Evolutionary conservation across 2,113 vertebrate species (phyloP).

Genomic region (Nycticryphes semicollaris): DNA sequence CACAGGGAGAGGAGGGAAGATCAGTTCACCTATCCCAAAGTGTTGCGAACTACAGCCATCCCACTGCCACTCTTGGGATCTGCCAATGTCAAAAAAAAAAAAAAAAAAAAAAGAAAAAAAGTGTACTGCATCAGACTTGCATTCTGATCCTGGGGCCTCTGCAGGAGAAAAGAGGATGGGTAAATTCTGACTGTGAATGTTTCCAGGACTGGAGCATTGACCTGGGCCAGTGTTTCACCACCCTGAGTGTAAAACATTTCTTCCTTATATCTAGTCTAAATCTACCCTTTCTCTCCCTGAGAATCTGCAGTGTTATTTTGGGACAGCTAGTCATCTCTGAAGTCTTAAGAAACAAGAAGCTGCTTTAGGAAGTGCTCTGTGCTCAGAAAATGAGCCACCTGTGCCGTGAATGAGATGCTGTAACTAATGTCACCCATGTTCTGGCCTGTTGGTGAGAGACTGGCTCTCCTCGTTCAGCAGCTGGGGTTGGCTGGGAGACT

Average conservation of each 20-base stretch:
- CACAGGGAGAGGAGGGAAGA: neutral
- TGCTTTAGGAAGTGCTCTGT: neutral
- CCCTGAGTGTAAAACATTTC: neutral
- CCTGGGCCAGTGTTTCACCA: neutral
- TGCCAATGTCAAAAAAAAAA: neutral
- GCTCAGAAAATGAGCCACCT: neutral
- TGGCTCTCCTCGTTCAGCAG: neutral
- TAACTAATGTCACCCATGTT: neutral
- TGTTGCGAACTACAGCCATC: neutral
- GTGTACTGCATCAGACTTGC: neutral
- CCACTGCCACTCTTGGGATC: neutral
- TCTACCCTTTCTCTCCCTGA: neutral
- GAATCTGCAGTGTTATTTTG: neutral
- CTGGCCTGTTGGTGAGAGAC: neutral
- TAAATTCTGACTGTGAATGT: neutral
- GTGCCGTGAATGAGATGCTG: neutral
- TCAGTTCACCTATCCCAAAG: neutral
- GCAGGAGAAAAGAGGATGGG: neutral
- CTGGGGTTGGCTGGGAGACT: neutral
- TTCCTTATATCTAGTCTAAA: neutral
- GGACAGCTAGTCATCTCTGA: neutral
- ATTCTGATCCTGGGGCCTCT: neutral
- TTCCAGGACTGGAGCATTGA: neutral
- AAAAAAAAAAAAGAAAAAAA: neutral
- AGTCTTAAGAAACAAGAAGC: neutral